These are phyloP conservation scores for Neoitamus cyanurus DNA, from an alignment of 2,888 invertebrate genomes.

Conservation along the genomic window DNA sequence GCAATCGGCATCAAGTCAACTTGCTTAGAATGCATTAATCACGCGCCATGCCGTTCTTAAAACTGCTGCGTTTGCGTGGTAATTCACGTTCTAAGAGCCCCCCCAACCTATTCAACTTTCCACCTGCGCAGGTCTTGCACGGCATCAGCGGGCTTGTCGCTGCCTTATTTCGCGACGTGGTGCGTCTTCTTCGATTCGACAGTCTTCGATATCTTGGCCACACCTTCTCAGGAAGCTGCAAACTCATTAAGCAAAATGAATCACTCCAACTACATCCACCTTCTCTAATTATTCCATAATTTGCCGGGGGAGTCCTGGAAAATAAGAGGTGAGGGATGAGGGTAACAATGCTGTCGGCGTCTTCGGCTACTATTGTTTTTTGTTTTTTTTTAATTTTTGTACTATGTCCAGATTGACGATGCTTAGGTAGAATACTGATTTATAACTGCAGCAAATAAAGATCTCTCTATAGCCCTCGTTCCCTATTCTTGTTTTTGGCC, in stretches of 20 bases:
- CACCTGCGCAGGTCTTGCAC: not conserved
- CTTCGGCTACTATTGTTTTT: not conserved
- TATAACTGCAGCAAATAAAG: too few relatives aligned
- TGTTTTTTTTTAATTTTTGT: not conserved
- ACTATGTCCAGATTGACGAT: too few relatives aligned
- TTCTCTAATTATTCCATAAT: not conserved
- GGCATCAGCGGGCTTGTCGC: not conserved
- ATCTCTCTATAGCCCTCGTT: too few relatives aligned
- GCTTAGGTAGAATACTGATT: too few relatives aligned
- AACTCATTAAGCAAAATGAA: not conserved
- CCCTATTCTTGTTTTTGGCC: too few relatives aligned
- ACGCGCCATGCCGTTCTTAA: not conserved
- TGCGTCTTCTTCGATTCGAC: not conserved
- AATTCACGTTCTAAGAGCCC: not conserved
- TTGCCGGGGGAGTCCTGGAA: not conserved
- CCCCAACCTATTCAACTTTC: not conserved
- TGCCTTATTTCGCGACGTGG: not conserved
- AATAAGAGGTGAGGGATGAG: not conserved
- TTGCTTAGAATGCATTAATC: constrained; percentile 11
- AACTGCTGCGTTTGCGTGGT: constrained; percentile 4
- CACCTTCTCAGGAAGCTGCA: constrained; percentile 18
- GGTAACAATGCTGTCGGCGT: not conserved
- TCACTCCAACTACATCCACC: not conserved
- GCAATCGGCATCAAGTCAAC: not conserved
- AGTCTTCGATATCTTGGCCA: not conserved